These are phyloP conservation scores for Pseudomyrmex sp. DNA, from an alignment of 1,140 invertebrate genomes.

Conservation along the genomic window DNA sequence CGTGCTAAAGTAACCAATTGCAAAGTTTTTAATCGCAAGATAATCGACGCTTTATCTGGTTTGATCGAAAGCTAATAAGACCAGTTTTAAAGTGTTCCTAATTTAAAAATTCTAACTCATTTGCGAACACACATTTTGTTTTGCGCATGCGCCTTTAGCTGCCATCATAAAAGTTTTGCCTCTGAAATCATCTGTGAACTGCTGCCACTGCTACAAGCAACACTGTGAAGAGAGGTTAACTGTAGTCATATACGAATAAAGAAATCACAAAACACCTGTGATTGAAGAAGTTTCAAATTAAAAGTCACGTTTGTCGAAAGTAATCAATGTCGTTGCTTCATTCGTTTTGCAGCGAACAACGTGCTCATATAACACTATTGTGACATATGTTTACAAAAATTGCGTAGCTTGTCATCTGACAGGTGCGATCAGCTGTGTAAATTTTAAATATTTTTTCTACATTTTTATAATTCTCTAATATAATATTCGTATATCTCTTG, in stretches of 20 bases:
- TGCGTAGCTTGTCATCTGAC: conserved; percentile 1
- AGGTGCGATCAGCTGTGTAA: conserved; percentile 43
- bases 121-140: background rate
- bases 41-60: no score
- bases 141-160: conserved; percentile 13
- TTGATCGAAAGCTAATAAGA: no score
- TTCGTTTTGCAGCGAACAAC: background rate
- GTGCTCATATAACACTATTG: background rate
- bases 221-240: conserved; percentile 13
- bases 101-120: no score
- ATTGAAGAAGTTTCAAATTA: conserved; percentile 26
- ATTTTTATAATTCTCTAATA: background rate
- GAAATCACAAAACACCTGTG: background rate
- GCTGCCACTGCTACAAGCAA: background rate
- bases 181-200: background rate
- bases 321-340: conserved; percentile 7
- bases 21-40: no score
- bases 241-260: background rate
- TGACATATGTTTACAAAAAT: background rate
- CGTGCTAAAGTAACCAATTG: no score
- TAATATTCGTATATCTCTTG: background rate
- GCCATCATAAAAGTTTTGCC: background rate
- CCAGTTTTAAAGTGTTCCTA: no score
- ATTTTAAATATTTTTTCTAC: no score
- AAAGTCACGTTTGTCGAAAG: background rate